Evolutionary conservation across 2,888 invertebrate genomes (phyloP), one percentile per base, ranked within the genome.

Genomic region (Calephelis perditalis): DNA sequence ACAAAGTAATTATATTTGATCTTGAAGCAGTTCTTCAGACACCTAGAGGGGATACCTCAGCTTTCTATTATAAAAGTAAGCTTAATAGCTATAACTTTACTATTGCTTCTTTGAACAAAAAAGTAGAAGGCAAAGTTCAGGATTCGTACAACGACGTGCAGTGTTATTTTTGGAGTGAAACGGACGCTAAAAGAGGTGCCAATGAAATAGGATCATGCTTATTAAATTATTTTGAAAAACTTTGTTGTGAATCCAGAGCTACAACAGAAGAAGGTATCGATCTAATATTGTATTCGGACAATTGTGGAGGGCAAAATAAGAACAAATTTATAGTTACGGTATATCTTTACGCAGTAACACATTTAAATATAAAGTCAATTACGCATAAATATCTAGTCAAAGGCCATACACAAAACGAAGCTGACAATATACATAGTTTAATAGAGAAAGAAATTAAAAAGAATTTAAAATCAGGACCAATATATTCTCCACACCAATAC

Each of bases 331-430:
- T 68, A 12, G 60, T 66, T 37, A 44, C 63, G n/a, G 40, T 56
- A 5, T 49, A 60, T 46, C 47, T 65, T 9, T 67, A 64, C 45
- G 65, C 66, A 58, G 64, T 64, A 3, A 60, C 60, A 15, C 59
- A 64, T 54, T 47, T 63, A 54, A 65, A 67, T 62, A 66, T 67
- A 44, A 35, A 66, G 15, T 59, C 64, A 9, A 64, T 67, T 10
- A 67, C 64, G 6, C 66, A 66, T 57, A 68, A 67, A 62, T 68
- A 59, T 61, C 61, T 68, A 40, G 64, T 67, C 5, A 65, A 65
- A 55, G 66, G 68, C 3, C 68, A 69, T 58, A 67, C 68, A 0
- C 68, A 69, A 61, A 70, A 66, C 44, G 66, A 65, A 57, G 63
- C 40, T 2, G 62, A 63, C 37, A 60, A 63, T 56, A 56, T 63